Base-by-base conservation (phyloP, 2,797 vertebrate species). In the Margarornis squamiger region DNA sequence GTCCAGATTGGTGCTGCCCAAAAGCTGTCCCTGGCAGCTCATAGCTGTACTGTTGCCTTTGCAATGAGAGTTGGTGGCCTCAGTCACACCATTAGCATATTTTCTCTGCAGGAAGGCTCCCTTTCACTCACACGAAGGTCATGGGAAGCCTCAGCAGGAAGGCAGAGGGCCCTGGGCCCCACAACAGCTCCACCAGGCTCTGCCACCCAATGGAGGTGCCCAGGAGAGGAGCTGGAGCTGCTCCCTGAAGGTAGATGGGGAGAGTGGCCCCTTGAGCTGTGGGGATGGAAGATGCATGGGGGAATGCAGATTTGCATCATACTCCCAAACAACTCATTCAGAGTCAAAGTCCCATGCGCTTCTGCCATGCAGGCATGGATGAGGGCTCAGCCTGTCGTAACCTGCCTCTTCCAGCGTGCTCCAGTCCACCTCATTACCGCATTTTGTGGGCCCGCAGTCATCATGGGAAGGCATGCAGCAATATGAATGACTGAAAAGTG, bases 21-120 rank as follows among this genome's bases (percentile, higher is more conserved):
- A 96, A 95, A 80, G 46, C 70, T 86, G 54, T 49, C 88, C 79
- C 66, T 5, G 81, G 41, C 58, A 88, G 46, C 41, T 94, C 84
- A 16, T 18, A 83, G n/a, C 23, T 91, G 18, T 81, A 46, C 23
- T 39, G 23, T 59, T 2, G 1, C 65, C 48, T 82, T 65, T 2
- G 1, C 2, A 3, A 8, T 34, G 86, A 27, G 8, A 58, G 26
- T 12, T 68, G 46, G 68, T 78, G 71, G 52, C 29, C 21, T 78
- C 45, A 49, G 61, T 36, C 62, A 55, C 12, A 38, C 13, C 36
- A 80, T 27, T 3, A 10, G 30, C 5, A 1, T 9, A 36, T 5
- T 32, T 68, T 88, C 66, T 23, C 62, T 21, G 10, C 36, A 34
- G 26, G 24, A 17, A 65, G 14, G 6, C 24, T 81, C 59, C 8